These are phyloP conservation scores for Percopsis omiscomaycus DNA, from an alignment of 2,797 vertebrate genomes.

Conservation along the genomic window DNA sequence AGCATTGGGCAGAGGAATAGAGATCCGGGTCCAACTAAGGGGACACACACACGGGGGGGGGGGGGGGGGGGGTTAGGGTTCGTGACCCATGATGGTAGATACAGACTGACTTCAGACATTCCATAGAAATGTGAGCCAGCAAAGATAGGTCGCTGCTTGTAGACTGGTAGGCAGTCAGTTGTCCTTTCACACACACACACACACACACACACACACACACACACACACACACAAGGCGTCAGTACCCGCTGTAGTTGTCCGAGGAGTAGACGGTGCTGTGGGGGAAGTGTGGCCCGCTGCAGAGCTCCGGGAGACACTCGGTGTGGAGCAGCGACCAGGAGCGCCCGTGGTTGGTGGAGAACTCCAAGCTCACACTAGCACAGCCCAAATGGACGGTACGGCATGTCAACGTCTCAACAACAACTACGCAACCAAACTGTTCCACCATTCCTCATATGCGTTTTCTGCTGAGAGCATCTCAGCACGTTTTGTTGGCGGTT, in stretches of 20 bases:
- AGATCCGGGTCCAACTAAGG: conserved; percentile 91
- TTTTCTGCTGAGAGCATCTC: too few species aligned
- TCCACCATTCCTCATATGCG: too few species aligned
- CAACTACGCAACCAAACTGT: too few species aligned
- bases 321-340: conserved; percentile 94
- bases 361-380: conserved; percentile 88
- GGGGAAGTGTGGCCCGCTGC: conserved; percentile 90
- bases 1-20: conserved; percentile 91
- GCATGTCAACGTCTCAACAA: conserved; percentile 12
- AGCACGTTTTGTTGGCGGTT: too few species aligned
- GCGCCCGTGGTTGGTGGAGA: conserved; percentile 93
- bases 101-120: background rate
- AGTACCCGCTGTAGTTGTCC: conserved; percentile 96
- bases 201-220: conserved; percentile 19
- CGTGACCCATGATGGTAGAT: too few species aligned
- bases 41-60: background rate
- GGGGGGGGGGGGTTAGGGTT: too few species aligned
- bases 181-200: conserved; percentile 2
- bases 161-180: background rate
- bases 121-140: background rate
- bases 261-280: conserved; percentile 96
- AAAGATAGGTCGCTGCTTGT: background rate
- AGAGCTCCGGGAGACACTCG: conserved; percentile 93
- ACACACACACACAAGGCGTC: conserved; percentile 23
- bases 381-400: conserved; percentile 10